A percentile compares a stretch with the other conserved stretches of the same genome.
Conservation (phyloP, 2,113 vertebrate genomes). For the Phyllostomus discolor region DNA sequence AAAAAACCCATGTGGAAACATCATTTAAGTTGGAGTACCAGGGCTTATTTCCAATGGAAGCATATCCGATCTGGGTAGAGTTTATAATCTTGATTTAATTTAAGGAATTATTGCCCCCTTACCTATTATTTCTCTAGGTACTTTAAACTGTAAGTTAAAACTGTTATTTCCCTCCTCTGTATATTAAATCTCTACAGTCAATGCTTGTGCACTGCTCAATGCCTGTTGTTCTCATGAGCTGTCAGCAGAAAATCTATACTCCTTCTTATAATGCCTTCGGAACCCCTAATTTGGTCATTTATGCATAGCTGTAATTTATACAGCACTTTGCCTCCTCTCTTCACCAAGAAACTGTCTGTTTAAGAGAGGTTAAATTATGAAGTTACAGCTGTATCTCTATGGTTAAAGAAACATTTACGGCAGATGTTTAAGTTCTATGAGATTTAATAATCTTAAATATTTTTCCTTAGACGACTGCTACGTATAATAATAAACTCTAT, state of each 20-base stretch:
- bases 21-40: not conserved
- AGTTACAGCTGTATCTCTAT: not conserved
- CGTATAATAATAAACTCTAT: not conserved
- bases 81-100: not conserved
- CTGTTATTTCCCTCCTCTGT: not conserved
- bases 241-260: not conserved
- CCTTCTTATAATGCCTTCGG: not conserved
- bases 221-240: not conserved
- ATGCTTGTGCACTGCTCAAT: not conserved
- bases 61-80: not conserved
- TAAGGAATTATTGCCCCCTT: not conserved
- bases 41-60: not conserved
- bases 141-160: not conserved
- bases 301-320: not conserved
- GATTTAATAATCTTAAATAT: not conserved
- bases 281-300: not conserved
- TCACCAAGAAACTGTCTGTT: not conserved
- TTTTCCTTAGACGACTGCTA: not conserved
- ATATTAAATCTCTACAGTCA: not conserved
- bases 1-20: not conserved
- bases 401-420: not conserved
- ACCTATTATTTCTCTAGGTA: not conserved
- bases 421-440: not conserved
- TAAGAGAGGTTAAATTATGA: not conserved
- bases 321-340: not conserved